Evolutionary conservation across 2,113 vertebrate species (phyloP), one percentile per base, ranked within the genome.

Genomic region (Serilophus lunatus): DNA sequence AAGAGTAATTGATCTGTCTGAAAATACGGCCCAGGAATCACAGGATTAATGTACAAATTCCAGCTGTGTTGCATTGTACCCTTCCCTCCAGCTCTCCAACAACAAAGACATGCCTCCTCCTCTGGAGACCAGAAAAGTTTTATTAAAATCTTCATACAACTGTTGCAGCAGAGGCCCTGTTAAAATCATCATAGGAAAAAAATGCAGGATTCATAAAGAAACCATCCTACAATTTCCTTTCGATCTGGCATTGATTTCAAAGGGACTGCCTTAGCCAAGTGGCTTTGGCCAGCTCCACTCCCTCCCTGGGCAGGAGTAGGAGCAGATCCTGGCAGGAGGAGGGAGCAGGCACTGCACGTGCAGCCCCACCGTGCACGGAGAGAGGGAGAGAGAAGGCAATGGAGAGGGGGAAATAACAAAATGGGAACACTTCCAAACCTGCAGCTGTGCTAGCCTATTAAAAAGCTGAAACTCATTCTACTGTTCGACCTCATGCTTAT

Each of bases 401-500:
- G 3, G 42, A n/a, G 77, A 2, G 90, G 76, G 76, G 53, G 87
- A 20, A 45, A 63, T 8, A 51, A 53, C 18, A 74, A 87, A 96
- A 88, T 74, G 95, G 98, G 98, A 98, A 96, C 53, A 5, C 82
- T 68, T 98, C 98, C 98, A 98, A 97, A 98, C 96, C 98, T 98
- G 98, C 98, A 98, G 98, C 98, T 98, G 98, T 92, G 98, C 95
- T 81, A 92, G 96, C 97, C 98, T 97, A 98, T 98, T 98, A 98
- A 98, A 98, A 98, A 98, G 97, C 98, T 97, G 97, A 98, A 98
- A 98, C 96, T 98, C 98, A 97, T 98, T 98, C 97, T 96, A 97
- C 96, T 98, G 98, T 97, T 98, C 97, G 97, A 98, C 98, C 97
- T 98, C 98, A 97, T 97, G 98, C 98, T 99, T 98, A 99, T 98